Evolutionary conservation across 2,113 vertebrate species (phyloP).

Genomic region (Uropsilus gracilis): DNA sequence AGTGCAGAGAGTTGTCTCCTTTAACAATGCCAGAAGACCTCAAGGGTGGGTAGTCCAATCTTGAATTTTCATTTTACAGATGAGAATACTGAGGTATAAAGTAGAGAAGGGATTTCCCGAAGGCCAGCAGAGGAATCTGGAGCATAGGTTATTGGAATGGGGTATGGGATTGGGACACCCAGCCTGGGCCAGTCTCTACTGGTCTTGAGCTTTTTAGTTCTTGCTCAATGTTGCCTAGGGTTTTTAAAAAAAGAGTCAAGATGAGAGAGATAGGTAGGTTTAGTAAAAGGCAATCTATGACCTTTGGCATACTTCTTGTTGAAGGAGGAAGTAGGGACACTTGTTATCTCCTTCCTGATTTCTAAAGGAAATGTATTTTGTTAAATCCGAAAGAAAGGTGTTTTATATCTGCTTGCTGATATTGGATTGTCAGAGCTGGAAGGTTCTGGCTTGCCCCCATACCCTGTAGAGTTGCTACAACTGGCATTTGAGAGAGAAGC

Average conservation of each 20-base stretch:
- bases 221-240: neutral
- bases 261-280: neutral
- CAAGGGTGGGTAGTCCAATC: neutral
- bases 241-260: neutral
- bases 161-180: neutral
- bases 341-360: neutral
- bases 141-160: neutral
- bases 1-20: neutral
- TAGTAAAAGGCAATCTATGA: neutral
- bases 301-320: constrained; percentile 1
- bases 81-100: neutral
- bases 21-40: neutral
- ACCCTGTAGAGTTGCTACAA: neutral
- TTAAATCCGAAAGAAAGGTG: neutral
- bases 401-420: neutral
- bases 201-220: neutral
- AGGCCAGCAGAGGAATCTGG: neutral
- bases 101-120: neutral
- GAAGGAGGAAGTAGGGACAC: neutral
- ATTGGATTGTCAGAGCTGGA: neutral
- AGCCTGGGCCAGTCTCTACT: neutral
- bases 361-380: neutral
- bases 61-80: neutral
- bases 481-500: neutral
- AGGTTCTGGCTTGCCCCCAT: neutral